Evolutionary conservation across 1,140 invertebrate genomes (phyloP).

Genomic region (Calosoma granatense): DNA sequence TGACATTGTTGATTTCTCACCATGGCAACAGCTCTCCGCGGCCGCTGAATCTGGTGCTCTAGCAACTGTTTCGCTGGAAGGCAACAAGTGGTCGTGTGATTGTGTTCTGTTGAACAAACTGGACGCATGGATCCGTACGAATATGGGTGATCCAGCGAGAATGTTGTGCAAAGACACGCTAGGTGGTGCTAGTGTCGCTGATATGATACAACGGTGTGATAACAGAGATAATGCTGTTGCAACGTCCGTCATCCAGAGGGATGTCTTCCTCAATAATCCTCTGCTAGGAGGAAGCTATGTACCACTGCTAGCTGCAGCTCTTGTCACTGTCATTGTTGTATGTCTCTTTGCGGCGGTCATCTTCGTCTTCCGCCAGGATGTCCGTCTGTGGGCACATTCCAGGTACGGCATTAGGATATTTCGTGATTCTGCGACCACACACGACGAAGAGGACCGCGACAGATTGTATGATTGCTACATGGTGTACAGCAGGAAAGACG

Average conservation of each 20-base stretch:
- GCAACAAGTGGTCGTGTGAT: slow-evolving; percentile 65
- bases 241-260: slow-evolving; percentile 48
- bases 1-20: slow-evolving; percentile 61
- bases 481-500: slow-evolving; percentile 77
- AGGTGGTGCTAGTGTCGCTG: slow-evolving; percentile 45
- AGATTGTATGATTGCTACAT: slow-evolving; percentile 79
- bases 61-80: slow-evolving; percentile 49
- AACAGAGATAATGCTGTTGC: slow-evolving; percentile 49
- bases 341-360: slow-evolving; percentile 56
- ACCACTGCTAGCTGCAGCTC: slow-evolving; percentile 55
- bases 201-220: slow-evolving; percentile 50
- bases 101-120: slow-evolving; percentile 54
- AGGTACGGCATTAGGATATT: slow-evolving; percentile 64
- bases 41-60: slow-evolving; percentile 41
- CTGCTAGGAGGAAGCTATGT: slow-evolving; percentile 51
- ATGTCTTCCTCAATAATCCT: slow-evolving; percentile 44
- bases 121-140: slow-evolving; percentile 52
- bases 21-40: slow-evolving; percentile 53
- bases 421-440: slow-evolving; percentile 41
- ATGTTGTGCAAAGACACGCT: slow-evolving; percentile 38
- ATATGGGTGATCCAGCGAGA: slow-evolving; percentile 48
- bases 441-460: slow-evolving; percentile 52
- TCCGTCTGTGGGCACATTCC: slow-evolving; percentile 62
- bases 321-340: slow-evolving; percentile 61
- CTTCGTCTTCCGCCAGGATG: slow-evolving; percentile 65